Percentiles rank a stretch among this genome's conserved stretches.
These are phyloP conservation scores for Leuciscus waleckii DNA, from an alignment of 2,797 vertebrate species.

Conservation along the genomic window DNA sequence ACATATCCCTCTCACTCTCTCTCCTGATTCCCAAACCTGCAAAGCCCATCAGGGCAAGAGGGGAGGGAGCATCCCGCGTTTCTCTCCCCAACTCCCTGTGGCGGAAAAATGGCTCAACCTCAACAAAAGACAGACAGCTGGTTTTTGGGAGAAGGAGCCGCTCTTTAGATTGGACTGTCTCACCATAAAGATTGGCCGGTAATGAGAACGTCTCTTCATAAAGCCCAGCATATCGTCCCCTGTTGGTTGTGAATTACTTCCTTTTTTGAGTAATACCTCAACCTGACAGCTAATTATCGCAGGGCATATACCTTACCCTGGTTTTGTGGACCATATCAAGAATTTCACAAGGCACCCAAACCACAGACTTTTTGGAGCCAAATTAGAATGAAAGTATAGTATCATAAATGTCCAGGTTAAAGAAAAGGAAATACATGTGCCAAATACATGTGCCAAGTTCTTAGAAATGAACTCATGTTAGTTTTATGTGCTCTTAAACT, in stretches of 20 bases:
- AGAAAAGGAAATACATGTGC: constrained; percentile 2
- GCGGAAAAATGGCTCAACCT: constrained; percentile 69
- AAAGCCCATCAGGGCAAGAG: constrained; percentile 73
- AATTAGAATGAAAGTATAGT: background rate
- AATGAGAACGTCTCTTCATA: constrained; percentile 38
- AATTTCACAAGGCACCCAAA: constrained; percentile 16
- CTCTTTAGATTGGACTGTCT: constrained; percentile 57
- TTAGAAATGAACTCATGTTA: background rate
- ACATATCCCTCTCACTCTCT: constrained; percentile 53
- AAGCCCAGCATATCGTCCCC: constrained; percentile 41
- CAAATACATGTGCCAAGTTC: background rate
- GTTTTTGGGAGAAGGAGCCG: constrained; percentile 55
- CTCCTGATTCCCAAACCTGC: constrained; percentile 69
- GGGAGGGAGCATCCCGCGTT: constrained; percentile 60
- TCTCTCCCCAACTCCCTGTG: constrained; percentile 45
- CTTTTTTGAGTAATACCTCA: constrained; percentile 39
- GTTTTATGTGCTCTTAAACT: background rate
- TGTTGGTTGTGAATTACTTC: constrained; percentile 56
- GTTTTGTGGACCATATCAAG: constrained; percentile 27
- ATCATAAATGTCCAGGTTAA: constrained; percentile 15
- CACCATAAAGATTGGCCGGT: constrained; percentile 46
- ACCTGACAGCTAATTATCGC: constrained; percentile 42
- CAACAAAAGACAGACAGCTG: constrained; percentile 71
- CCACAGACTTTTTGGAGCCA: constrained; percentile 22
- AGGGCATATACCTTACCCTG: constrained; percentile 34